Percentiles rank a stretch among this genome's conserved stretches.
These are phyloP conservation scores for Dendrocincla fuliginosa DNA, from an alignment of 2,797 vertebrate genomes.

Conservation along the genomic window DNA sequence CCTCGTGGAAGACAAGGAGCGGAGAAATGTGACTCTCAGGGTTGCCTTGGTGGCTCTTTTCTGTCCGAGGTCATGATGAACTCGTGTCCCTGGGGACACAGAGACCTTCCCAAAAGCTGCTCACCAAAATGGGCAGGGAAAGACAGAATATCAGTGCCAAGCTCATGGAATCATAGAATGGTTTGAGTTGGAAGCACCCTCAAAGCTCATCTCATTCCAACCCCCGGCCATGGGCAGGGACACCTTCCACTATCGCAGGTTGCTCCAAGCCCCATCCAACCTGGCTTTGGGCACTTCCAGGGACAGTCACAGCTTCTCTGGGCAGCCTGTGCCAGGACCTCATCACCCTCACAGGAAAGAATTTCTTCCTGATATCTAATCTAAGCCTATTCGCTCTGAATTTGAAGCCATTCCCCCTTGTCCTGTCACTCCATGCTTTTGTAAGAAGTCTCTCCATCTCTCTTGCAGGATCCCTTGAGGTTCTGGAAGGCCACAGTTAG, in stretches of 20 bases:
- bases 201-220: not conserved
- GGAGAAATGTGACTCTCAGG: not conserved
- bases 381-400: not conserved
- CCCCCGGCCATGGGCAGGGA: too few relatives aligned
- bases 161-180: not conserved
- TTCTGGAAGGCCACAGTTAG: not conserved
- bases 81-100: fast-evolving
- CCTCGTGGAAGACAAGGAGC: not conserved
- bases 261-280: fast-evolving
- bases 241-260: not conserved
- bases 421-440: not conserved
- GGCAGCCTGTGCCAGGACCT: fast-evolving
- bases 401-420: not conserved
- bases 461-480: not conserved
- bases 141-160: not conserved
- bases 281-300: not conserved
- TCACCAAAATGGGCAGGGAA: not conserved
- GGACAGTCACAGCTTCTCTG: not conserved
- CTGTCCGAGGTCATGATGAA: not conserved
- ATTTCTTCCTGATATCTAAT: not conserved
- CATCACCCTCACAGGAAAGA: not conserved
- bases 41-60: not conserved
- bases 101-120: not conserved
- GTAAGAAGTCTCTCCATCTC: not conserved
- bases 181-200: not conserved